phyloP scores from a whole-genome alignment of 2,888 invertebrate species.

The Toxonevra muliebris region DNA sequence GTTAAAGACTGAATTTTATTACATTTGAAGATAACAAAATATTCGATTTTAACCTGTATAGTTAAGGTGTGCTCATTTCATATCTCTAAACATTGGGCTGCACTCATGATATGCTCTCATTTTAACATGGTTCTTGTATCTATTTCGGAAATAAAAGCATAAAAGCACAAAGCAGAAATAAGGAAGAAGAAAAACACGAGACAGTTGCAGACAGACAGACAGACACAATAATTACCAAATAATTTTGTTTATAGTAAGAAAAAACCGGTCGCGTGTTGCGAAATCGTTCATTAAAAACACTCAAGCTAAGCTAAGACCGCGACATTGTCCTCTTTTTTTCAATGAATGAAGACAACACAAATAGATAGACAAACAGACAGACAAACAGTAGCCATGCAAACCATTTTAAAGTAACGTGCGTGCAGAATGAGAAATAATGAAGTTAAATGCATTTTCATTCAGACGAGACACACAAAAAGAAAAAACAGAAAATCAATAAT shows the following conservation, averaged over 20 bases:
- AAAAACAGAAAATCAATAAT: neutral
- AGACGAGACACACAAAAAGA: neutral
- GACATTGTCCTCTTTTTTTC: conserved; percentile 16
- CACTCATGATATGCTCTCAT: too few relatives aligned
- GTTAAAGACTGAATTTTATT: too few relatives aligned
- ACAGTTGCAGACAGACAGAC: conserved; percentile 11
- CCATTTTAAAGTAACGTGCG: neutral
- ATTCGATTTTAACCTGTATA: too few relatives aligned
- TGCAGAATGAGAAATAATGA: too few relatives aligned
- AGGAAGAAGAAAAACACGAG: conserved; percentile 12
- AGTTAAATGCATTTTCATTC: neutral
- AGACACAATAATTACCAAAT: conserved; percentile 28
- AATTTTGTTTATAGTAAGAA: neutral
- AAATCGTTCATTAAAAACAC: conserved; percentile 30
- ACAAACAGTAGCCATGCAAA: conserved; percentile 34
- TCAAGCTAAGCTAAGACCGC: conserved; percentile 15
- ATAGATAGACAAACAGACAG: conserved; percentile 29
- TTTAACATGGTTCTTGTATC: too few relatives aligned
- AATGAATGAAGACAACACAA: conserved; percentile 18
- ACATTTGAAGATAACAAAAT: too few relatives aligned
- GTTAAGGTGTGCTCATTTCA: too few relatives aligned
- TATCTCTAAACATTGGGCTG: too few relatives aligned
- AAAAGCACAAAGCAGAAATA: too few relatives aligned
- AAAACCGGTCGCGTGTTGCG: conserved; percentile 33
- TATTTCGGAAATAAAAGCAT: too few relatives aligned